Percentiles rank a stretch among this genome's conserved stretches.
Conservation (phyloP, 2,888 invertebrate species). For the Cryptocephalus primarius region DNA sequence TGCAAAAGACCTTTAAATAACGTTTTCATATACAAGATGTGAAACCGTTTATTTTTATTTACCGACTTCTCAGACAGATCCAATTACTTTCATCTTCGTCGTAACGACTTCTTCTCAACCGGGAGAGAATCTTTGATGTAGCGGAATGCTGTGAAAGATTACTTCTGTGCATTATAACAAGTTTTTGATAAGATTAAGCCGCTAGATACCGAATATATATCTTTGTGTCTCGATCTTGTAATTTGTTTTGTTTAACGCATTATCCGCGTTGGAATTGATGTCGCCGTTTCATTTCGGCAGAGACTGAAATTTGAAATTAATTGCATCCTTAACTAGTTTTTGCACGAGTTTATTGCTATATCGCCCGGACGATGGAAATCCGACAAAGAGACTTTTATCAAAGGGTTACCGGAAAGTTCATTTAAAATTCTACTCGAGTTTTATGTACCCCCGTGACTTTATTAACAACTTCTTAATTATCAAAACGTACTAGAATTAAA, state of each 20-base stretch:
- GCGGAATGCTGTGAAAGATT: constrained; percentile 32
- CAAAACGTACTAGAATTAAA: too few species aligned
- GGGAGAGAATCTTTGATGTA: constrained; percentile 31
- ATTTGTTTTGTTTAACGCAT: constrained; percentile 23
- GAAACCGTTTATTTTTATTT: constrained; percentile 20
- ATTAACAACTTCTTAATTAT: too few species aligned
- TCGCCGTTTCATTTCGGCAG: neutral
- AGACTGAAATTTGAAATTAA: neutral
- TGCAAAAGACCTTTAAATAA: too few species aligned
- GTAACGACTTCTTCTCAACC: neutral
- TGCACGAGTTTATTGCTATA: neutral
- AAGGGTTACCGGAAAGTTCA: too few species aligned
- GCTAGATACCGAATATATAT: constrained; percentile 17
- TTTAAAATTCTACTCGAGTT: too few species aligned
- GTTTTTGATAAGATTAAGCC: constrained; percentile 36
- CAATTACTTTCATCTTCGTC: constrained; percentile 30
- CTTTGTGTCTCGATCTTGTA: constrained; percentile 10
- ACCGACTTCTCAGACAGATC: constrained; percentile 19
- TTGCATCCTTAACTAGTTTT: neutral
- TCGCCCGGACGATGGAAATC: too few species aligned
- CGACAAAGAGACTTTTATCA: too few species aligned
- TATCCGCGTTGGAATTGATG: neutral
- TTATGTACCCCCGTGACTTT: too few species aligned
- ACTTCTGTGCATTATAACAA: constrained; percentile 36
- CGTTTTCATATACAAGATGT: too few species aligned